A percentile compares a stretch with the other conserved stretches of the same genome.
Conservation (phyloP, 2,888 invertebrate genomes). For the Drosophila vallismaia region DNA sequence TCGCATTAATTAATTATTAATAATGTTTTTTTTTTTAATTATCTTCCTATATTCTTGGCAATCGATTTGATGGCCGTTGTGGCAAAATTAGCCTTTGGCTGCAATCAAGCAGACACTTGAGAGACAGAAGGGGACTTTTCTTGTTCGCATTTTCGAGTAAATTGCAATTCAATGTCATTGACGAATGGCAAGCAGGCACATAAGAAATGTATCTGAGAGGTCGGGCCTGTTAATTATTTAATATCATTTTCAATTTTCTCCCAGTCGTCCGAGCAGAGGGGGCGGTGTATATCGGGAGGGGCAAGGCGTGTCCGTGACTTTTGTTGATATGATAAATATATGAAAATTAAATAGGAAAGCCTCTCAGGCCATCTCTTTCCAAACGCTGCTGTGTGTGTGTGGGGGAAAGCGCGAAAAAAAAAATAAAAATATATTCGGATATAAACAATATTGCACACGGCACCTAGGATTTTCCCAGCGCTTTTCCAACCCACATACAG, state of each 20-base stretch:
- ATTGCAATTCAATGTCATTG: constrained; percentile 80
- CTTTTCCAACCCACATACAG: constrained; percentile 60
- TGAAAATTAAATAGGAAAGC: constrained; percentile 69
- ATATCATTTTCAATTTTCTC: constrained; percentile 76
- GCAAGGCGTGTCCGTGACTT: constrained; percentile 74
- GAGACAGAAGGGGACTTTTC: not conserved
- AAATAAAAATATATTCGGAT: constrained; percentile 63
- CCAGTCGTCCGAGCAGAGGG: constrained; percentile 36
- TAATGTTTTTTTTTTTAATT: constrained; percentile 39
- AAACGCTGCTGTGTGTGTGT: constrained; percentile 12
- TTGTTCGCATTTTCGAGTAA: constrained; percentile 38
- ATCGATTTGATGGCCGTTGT: constrained; percentile 51
- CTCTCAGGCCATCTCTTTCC: constrained; percentile 13
- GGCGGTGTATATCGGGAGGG: not conserved
- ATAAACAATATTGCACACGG: constrained; percentile 84
- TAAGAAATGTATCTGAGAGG: constrained; percentile 29
- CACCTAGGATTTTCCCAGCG: constrained; percentile 62
- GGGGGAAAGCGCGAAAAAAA: constrained; percentile 52
- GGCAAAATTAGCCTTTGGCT: constrained; percentile 23
- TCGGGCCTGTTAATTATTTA: constrained; percentile 74
- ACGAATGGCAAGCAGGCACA: constrained; percentile 51
- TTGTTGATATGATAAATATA: constrained; percentile 80
- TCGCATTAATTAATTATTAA: constrained; percentile 67
- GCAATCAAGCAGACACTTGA: constrained; percentile 30
- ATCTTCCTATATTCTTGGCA: constrained; percentile 50